A percentile compares a stretch with the other conserved stretches of the same genome.
These are phyloP conservation scores for Spermophilus dauricus DNA, from an alignment of 2,113 vertebrate genomes.

Conservation along the genomic window DNA sequence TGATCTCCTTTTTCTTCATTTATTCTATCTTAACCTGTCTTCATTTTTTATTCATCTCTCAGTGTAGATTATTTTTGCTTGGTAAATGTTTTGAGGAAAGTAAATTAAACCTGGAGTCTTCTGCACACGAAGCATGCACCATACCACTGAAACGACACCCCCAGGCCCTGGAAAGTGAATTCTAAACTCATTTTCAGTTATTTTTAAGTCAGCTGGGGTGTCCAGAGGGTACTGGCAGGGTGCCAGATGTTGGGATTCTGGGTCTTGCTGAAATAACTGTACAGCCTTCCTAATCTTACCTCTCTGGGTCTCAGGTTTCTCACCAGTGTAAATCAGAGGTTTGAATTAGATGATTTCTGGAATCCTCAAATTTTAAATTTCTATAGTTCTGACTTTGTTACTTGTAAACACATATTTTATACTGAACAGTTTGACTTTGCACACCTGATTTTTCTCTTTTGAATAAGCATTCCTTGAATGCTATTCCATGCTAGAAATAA, in stretches of 20 bases:
- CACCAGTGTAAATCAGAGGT: neutral
- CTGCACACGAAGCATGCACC: no score
- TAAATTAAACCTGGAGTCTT: neutral
- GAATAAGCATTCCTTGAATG: neutral
- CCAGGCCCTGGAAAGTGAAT: neutral
- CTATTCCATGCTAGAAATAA: neutral
- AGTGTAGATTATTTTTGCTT: neutral
- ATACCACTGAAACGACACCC: neutral
- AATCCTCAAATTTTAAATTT: neutral
- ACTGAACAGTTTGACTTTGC: neutral
- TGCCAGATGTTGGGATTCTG: neutral
- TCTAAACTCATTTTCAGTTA: neutral
- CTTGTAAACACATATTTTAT: neutral
- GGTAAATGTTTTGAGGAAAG: neutral
- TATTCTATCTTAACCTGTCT: neutral
- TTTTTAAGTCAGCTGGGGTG: neutral
- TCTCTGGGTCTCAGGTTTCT: neutral
- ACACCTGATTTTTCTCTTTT: neutral
- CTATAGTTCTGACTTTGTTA: neutral
- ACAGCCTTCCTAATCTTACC: neutral
- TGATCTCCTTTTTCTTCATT: neutral
- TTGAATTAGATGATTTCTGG: neutral
- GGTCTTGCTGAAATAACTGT: neutral
- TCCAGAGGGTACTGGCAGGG: neutral
- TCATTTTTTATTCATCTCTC: neutral